Evolutionary conservation across 2,113 vertebrate genomes (phyloP).

Genomic region (Sander lucioperca): DNA sequence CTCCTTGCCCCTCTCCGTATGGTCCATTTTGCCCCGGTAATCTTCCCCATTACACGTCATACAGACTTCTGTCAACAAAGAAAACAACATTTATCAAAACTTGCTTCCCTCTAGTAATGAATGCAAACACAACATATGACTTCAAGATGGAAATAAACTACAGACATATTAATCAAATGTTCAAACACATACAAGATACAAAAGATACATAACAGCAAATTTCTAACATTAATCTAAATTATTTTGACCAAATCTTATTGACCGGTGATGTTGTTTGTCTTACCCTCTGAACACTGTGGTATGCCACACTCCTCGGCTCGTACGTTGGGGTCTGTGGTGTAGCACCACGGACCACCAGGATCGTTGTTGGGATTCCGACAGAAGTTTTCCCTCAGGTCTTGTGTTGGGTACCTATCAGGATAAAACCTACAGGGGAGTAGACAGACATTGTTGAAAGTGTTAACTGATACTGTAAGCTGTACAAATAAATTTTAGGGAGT

Average conservation of each 20-base stretch:
- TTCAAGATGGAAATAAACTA: slow-evolving; percentile 4
- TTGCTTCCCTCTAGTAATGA: neutral
- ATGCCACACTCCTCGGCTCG: slow-evolving; percentile 93
- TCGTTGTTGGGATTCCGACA: slow-evolving; percentile 96
- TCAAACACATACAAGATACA: neutral
- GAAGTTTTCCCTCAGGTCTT: slow-evolving; percentile 95
- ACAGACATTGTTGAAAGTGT: slow-evolving; percentile 48
- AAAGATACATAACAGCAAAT: neutral
- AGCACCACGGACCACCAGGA: slow-evolving; percentile 96
- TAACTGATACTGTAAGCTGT: slow-evolving; percentile 61
- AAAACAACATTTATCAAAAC: slow-evolving; percentile 17
- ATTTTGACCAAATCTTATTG: slow-evolving; percentile 6
- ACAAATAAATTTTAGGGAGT: slow-evolving; percentile 66
- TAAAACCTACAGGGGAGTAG: slow-evolving; percentile 68
- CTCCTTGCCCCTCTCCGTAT: slow-evolving; percentile 91
- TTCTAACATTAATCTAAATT: neutral
- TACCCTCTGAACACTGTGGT: slow-evolving; percentile 95
- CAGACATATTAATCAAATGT: neutral
- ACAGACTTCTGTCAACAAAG: slow-evolving; percentile 88
- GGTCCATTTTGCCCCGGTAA: slow-evolving; percentile 94
- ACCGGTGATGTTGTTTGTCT: slow-evolving; percentile 41
- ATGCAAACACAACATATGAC: neutral
- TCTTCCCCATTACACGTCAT: slow-evolving; percentile 94
- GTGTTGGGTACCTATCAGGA: slow-evolving; percentile 89
- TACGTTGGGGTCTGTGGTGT: slow-evolving; percentile 91